phyloP scores from a whole-genome alignment of 2,113 vertebrate species.

The Heliornis fulica region DNA sequence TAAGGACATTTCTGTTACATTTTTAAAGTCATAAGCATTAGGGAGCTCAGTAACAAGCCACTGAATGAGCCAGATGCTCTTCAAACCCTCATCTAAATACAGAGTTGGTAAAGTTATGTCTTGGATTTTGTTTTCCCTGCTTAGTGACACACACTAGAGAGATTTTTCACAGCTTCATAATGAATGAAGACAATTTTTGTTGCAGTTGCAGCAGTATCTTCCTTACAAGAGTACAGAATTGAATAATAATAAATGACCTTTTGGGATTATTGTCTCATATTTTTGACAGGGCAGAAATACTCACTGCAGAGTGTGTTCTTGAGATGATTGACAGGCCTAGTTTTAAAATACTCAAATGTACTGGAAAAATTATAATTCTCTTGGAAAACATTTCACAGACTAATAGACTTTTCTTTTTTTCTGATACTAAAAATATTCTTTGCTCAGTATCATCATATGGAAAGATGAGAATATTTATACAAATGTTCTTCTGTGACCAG shows the following conservation, averaged over 20 bases:
- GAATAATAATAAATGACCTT: slow-evolving; percentile 25
- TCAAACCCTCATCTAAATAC: neutral
- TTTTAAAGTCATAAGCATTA: neutral
- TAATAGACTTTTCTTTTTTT: neutral
- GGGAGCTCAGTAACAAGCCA: neutral
- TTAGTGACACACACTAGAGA: neutral
- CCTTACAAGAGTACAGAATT: neutral
- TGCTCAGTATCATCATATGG: neutral
- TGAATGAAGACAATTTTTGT: slow-evolving; percentile 28
- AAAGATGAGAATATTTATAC: neutral
- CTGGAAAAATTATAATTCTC: neutral
- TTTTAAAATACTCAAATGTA: slow-evolving; percentile 2
- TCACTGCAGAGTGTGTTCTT: neutral
- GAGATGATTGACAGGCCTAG: neutral
- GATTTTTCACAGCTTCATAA: slow-evolving; percentile 13
- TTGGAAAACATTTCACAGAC: neutral
- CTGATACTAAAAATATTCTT: neutral
- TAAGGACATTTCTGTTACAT: neutral
- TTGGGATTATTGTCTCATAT: slow-evolving; percentile 14
- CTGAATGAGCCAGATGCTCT: neutral
- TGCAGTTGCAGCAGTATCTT: neutral
- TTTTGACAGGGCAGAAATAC: slow-evolving; percentile 28
- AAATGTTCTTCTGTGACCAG: neutral
- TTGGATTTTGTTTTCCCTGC: neutral
- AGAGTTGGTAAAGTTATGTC: neutral